Conservation (phyloP, 2,797 vertebrate species). For the Bothrops alternatus region DNA sequence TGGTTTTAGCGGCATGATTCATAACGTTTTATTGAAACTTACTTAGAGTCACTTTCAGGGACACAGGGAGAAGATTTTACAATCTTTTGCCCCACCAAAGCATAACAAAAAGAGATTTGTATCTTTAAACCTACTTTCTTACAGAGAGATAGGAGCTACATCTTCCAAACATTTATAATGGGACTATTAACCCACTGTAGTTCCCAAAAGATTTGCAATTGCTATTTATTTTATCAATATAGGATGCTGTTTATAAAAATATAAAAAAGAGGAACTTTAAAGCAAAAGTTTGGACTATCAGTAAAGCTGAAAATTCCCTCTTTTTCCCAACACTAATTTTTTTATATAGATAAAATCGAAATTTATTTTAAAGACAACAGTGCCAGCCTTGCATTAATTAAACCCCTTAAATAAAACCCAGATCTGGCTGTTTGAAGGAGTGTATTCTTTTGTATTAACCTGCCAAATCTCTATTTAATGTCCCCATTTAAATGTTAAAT, state of each 20-base stretch:
- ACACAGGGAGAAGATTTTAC: not conserved
- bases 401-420: not conserved
- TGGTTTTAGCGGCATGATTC: not conserved
- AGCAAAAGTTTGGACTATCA: not conserved
- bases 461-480: not conserved
- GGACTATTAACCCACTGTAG: not conserved
- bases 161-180: not conserved
- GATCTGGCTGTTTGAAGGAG: not conserved
- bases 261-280: not conserved
- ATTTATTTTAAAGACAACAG: not conserved
- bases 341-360: not conserved
- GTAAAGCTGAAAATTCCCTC: not conserved
- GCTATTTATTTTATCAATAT: not conserved
- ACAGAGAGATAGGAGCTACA: not conserved
- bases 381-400: not conserved
- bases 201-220: not conserved
- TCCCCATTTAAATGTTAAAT: not conserved
- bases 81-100: conserved; percentile 16
- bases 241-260: not conserved
- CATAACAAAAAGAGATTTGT: rapidly evolving
- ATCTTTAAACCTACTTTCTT: not conserved
- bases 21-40: not conserved
- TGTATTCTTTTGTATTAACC: not conserved
- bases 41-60: not conserved
- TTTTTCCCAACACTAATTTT: not conserved